Percentiles rank a stretch among this genome's conserved stretches.
Conservation (phyloP, 2,113 vertebrate genomes). For the Thalassarche chlororhynchos region DNA sequence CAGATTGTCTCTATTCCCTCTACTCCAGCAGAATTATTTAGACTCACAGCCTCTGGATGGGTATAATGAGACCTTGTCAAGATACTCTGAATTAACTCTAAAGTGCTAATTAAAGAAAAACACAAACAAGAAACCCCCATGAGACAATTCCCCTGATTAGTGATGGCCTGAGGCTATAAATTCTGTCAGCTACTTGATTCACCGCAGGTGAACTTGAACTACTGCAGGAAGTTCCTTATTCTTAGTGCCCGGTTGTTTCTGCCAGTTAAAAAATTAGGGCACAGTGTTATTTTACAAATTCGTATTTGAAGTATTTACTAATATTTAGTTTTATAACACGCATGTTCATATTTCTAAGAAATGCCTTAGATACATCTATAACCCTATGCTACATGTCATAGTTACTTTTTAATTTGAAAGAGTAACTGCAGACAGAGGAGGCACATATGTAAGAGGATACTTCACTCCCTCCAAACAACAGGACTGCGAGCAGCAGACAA, state of each 20-base stretch:
- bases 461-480: background rate
- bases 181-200: background rate
- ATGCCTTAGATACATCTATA: background rate
- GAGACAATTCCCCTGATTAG: background rate
- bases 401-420: background rate
- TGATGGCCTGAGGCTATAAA: background rate
- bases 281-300: background rate
- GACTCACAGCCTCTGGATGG: background rate
- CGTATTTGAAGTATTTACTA: background rate
- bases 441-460: background rate
- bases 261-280: background rate
- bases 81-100: background rate
- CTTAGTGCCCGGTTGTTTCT: background rate
- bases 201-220: background rate
- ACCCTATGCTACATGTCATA: background rate
- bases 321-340: background rate
- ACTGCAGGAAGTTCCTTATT: background rate
- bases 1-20: background rate
- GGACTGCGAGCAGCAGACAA: background rate
- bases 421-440: background rate
- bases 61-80: background rate
- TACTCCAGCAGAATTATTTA: background rate
- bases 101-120: background rate
- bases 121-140: background rate
- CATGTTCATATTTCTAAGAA: background rate